Percentiles rank a stretch among this genome's conserved stretches.
phyloP scores from a whole-genome alignment of 2,113 vertebrate species.

The Ursus arctos region DNA sequence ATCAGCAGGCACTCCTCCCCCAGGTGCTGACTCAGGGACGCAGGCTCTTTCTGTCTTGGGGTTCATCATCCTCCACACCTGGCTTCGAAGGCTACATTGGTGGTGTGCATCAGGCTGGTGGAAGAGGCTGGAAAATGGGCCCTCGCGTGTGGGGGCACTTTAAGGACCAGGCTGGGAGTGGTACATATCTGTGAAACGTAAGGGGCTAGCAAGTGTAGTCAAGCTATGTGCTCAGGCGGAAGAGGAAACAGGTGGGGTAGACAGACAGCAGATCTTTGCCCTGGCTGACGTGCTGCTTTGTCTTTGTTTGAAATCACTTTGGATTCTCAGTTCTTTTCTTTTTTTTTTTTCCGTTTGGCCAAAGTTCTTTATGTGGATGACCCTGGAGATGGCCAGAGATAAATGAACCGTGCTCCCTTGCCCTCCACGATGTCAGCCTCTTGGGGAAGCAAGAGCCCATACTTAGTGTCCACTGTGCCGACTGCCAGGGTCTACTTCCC shows the following conservation, averaged over 20 bases:
- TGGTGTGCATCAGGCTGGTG: not conserved
- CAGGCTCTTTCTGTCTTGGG: not conserved
- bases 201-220: not conserved
- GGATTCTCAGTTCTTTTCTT: not conserved
- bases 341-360: no score
- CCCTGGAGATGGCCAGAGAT: not conserved
- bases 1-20: not conserved
- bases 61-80: not conserved
- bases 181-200: rapidly evolving
- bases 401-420: not conserved
- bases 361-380: not conserved
- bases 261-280: not conserved
- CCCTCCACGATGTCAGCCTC: not conserved
- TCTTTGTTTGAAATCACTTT: not conserved
- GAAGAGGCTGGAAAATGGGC: not conserved
- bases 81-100: not conserved
- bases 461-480: not conserved
- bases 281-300: rapidly evolving
- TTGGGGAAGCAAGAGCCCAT: not conserved
- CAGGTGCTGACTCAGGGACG: no score
- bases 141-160: rapidly evolving
- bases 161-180: not conserved
- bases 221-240: not conserved
- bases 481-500: not conserved
- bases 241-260: not conserved